Evolutionary conservation across 2,888 invertebrate genomes (phyloP), one percentile per base, ranked within the genome.

Genomic region (Oconnorella tubifera): DNA sequence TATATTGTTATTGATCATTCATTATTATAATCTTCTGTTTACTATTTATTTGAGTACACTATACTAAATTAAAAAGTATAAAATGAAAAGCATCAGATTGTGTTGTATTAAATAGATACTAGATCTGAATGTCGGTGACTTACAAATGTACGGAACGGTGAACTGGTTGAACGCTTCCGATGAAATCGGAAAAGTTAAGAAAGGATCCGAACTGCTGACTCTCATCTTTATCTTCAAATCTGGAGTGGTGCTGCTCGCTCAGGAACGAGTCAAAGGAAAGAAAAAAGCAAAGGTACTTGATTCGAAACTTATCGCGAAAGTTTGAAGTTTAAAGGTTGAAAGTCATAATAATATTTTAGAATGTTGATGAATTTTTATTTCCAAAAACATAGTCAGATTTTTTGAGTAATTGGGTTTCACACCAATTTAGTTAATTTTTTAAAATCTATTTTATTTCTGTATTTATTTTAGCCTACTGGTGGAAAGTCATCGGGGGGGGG

Each of bases 201-300:
- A 95, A 83, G 94, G 95, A 69, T 86, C 94, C 72, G 96, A 96
- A 83, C 85, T 96, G 70, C 94, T 96, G 83, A 96, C 95, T 64
- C 95, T 96, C 90, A 95, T 96, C 84, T 98, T 98, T 84, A 96
- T 98, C 74, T 98, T 98, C 85, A 94, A 94, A 85, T 92, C 94
- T 68, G 96, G 95, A 63, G 95, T 98, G 78, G 96, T 97, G 81
- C 94, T 97, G 86, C 87, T 97, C 72, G 95, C 95, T 83, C 93
- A 95, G 85, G 96, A 97, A 85, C 88, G 94, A 83, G 87, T 95
- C 79, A 88, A 94, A 80, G 92, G 94, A 83, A 95, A 95, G 86
- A 94, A 93, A 84, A 96, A 70, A 66, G 72, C 31, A 71, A 74
- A 73, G 74, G 64, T 40, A n/a, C n/a, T n/a, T n/a, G n/a, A n/a